Evolutionary conservation across 2,888 invertebrate genomes (phyloP).

Genomic region (Biston stratarius): DNA sequence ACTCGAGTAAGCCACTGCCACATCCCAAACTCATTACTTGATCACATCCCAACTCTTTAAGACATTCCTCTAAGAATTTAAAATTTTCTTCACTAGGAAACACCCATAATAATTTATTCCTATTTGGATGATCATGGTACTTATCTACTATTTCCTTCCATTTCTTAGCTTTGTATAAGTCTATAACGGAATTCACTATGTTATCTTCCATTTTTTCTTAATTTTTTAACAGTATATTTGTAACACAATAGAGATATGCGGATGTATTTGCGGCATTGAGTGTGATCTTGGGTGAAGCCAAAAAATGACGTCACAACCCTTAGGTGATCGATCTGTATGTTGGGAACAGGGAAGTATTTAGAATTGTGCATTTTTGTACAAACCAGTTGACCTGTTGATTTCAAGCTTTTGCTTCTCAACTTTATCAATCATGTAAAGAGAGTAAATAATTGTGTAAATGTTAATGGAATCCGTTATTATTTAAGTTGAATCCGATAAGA

Average conservation of each 20-base stretch:
- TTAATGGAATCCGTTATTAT: no score
- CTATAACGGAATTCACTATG: conserved; percentile 69
- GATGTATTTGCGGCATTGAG: conserved; percentile 51
- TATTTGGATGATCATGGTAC: conserved; percentile 81
- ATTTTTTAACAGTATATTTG: background rate
- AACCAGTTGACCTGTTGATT: background rate
- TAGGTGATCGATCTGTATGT: conserved; percentile 56
- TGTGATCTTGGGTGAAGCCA: conserved; percentile 46
- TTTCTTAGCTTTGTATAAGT: conserved; percentile 71
- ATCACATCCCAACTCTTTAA: conserved; percentile 74
- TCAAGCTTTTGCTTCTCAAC: background rate
- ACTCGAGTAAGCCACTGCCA: conserved; percentile 93
- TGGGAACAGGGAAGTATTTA: conserved; percentile 53
- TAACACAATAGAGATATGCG: conserved; percentile 29
- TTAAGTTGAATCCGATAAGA: no score
- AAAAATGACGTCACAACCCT: conserved; percentile 41
- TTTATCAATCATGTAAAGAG: no score
- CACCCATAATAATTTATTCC: conserved; percentile 89
- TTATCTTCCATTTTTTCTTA: conserved; percentile 65
- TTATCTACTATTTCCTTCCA: conserved; percentile 80
- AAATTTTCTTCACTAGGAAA: conserved; percentile 90
- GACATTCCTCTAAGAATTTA: conserved; percentile 80
- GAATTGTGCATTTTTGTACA: conserved; percentile 6
- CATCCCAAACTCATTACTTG: conserved; percentile 91
- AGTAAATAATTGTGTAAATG: no score